Evolutionary conservation across 2,113 vertebrate species (phyloP).

Genomic region (Cyanoderma ruficeps): DNA sequence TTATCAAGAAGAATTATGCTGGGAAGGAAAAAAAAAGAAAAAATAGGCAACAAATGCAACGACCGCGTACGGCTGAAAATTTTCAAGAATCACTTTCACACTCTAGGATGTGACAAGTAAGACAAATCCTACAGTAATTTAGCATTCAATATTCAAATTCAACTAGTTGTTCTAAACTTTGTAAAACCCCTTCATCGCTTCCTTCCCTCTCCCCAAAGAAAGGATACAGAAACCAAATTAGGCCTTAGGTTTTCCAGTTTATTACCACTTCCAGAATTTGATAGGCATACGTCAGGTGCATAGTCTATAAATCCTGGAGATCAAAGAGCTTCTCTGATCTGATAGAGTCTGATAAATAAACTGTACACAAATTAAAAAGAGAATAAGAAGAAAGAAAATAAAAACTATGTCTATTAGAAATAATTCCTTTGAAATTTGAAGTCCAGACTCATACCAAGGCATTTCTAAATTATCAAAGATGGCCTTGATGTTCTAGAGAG

Average conservation of each 20-base stretch:
- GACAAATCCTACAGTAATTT: neutral
- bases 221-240: neutral
- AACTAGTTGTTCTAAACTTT: neutral
- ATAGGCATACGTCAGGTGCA: neutral
- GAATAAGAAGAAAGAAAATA: neutral
- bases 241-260: neutral
- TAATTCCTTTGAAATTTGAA: neutral
- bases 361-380: neutral
- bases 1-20: neutral
- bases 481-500: neutral
- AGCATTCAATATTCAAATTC: neutral
- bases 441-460: neutral
- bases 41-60: rapidly evolving
- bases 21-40: neutral
- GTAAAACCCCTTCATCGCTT: neutral
- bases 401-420: neutral
- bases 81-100: neutral
- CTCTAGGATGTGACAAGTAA: neutral
- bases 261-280: neutral
- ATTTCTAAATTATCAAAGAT: neutral
- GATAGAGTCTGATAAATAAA: neutral
- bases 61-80: neutral
- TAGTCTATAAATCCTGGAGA: neutral
- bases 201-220: rapidly evolving
- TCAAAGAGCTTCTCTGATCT: neutral